Evolutionary conservation across 2,797 vertebrate species (phyloP).

Genomic region (Acanthurus leucopareius): DNA sequence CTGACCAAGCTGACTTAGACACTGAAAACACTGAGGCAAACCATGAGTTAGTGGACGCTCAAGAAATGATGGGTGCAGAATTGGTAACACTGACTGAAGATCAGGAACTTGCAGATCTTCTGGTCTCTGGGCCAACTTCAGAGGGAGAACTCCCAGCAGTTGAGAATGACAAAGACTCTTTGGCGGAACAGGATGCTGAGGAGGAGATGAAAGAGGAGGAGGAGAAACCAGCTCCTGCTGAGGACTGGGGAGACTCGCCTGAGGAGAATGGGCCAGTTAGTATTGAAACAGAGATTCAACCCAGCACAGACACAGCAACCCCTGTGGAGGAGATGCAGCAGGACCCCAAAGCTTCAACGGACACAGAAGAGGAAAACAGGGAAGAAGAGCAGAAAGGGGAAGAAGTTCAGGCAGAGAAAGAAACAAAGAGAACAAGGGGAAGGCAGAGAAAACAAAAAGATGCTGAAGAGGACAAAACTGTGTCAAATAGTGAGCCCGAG

Average conservation of each 20-base stretch:
- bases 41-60: slow-evolving; percentile 14
- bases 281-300: slow-evolving; percentile 1
- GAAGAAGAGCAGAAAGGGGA: slow-evolving; percentile 18
- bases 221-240: neutral
- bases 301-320: neutral
- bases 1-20: slow-evolving; percentile 9
- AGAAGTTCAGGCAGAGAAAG: slow-evolving; percentile 15
- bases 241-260: slow-evolving; percentile 25
- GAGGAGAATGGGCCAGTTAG: slow-evolving; percentile 41
- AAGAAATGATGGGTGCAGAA: slow-evolving; percentile 17
- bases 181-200: neutral
- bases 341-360: neutral
- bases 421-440: neutral
- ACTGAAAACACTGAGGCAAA: slow-evolving; percentile 25
- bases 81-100: slow-evolving; percentile 10
- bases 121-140: slow-evolving; percentile 13
- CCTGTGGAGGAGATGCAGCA: slow-evolving; percentile 34
- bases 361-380: neutral
- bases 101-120: slow-evolving; percentile 17
- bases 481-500: slow-evolving; percentile 31
- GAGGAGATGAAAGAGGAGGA: neutral
- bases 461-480: slow-evolving; percentile 18
- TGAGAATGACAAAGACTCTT: slow-evolving; percentile 14
- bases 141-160: slow-evolving; percentile 16
- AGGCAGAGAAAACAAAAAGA: neutral